Percentiles rank a stretch among this genome's conserved stretches.
These are phyloP conservation scores for Diaperis boleti DNA, from an alignment of 2,888 invertebrate species.

Conservation along the genomic window DNA sequence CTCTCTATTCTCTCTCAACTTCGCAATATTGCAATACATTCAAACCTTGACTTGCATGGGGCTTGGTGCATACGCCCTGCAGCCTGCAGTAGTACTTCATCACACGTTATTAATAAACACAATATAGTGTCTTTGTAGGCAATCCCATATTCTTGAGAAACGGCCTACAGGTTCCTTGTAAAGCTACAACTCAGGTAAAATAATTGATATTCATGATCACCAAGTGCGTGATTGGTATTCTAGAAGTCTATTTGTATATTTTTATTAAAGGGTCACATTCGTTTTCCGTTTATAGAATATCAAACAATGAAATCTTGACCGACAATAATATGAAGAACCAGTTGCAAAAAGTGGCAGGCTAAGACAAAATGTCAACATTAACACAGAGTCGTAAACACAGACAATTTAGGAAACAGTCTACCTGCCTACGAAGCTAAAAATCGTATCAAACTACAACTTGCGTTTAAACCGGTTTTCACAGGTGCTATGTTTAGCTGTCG, in stretches of 20 bases:
- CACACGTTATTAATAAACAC: background rate
- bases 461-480: constrained; percentile 42
- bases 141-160: constrained; percentile 6
- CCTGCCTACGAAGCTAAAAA: constrained; percentile 37
- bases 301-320: constrained; percentile 18
- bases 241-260: constrained; percentile 7
- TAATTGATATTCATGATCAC: constrained; percentile 17
- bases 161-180: background rate
- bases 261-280: constrained; percentile 25
- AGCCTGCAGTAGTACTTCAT: background rate
- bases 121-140: too few relatives aligned
- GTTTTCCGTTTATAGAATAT: constrained; percentile 3
- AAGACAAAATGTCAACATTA: constrained; percentile 21
- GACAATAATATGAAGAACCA: constrained; percentile 10
- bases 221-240: constrained; percentile 10
- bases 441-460: constrained; percentile 38
- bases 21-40: constrained; percentile 30
- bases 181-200: background rate
- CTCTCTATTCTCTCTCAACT: constrained; percentile 49
- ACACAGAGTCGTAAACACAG: constrained; percentile 10
- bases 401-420: constrained; percentile 31
- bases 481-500: constrained; percentile 37
- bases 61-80: background rate
- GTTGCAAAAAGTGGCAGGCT: constrained; percentile 11
- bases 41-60: too few relatives aligned